Evolutionary conservation across 2,797 vertebrate genomes (phyloP), one percentile per base, ranked within the genome.

Genomic region (Coccyzus lansbergi): DNA sequence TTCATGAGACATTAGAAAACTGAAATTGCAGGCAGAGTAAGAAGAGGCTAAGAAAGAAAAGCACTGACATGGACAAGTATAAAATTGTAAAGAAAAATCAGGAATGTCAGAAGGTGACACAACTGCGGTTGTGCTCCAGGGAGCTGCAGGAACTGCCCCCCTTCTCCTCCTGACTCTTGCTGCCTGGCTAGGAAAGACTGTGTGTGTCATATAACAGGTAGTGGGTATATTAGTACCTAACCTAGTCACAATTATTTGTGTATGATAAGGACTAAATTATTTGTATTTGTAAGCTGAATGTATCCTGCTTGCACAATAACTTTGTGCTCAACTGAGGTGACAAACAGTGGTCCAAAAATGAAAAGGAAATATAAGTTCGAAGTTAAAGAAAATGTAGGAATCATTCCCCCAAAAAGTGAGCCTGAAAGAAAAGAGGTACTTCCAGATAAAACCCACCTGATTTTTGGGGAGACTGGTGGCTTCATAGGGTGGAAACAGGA

Each of bases 391-490:
- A 52, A n/a, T 31, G 7, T 31, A n/a, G n/a, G 24, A 82, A 46
- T 38, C 51, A 7, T 63, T 3, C 1, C 7, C 7, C 2, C 3
- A 25, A 59, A 60, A 80, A 56, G 1, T 58, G 29, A 62, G 3
- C 36, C 88, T 21, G 38, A 25, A 88, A 58, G 42, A 85, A 38
- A 18, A 33, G 26, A 36, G 2, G 2, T 65, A 10, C 12, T 76
- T 67, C 33, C 5, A 79, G 22, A 20, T 58, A 6, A 56, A 76
- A 82, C 26, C 0, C 7, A 64, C 1, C 6, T 69, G 21, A 0
- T 62, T 93, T 82, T 58, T 38, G 16, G 34, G 15, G 42, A 83
- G n/a, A 28, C 12, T 15, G 3, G 7, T 53, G n/a, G 55, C 1
- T 52, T 77, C 19, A 24, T 8, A 28, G 22, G 4, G 36, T 53